Conservation (phyloP, 1,140 invertebrate species). For the Brachionus angularis region DNA sequence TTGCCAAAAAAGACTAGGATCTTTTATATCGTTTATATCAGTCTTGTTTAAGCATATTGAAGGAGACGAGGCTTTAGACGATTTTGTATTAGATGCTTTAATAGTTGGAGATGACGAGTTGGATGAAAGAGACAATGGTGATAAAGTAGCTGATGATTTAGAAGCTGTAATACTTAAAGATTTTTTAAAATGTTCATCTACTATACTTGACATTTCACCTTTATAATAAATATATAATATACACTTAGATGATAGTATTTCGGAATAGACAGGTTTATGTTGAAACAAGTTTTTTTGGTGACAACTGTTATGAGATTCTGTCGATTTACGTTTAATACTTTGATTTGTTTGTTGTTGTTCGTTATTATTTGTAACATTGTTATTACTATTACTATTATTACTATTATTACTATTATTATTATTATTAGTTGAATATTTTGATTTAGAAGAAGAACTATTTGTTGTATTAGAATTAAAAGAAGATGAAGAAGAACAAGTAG, state of each 20-base stretch:
- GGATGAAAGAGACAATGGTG: conserved; percentile 26
- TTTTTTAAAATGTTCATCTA: conserved; percentile 43
- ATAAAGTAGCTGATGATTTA: conserved; percentile 22
- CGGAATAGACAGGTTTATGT: conserved; percentile 35
- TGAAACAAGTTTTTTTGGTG: conserved; percentile 4
- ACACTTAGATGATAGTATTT: conserved; percentile 36
- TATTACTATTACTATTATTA: no score
- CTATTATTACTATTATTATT: no score
- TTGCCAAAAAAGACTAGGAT: no score
- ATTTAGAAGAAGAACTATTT: no score
- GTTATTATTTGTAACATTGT: no score
- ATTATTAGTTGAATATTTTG: no score
- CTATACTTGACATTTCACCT: conserved; percentile 22
- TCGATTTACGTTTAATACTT: conserved; percentile 31
- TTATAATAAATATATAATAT: conserved; percentile 42
- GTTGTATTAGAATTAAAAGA: no score
- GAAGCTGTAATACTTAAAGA: conserved; percentile 1
- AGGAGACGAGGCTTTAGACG: no score
- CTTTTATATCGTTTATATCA: not conserved
- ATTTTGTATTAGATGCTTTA: not conserved
- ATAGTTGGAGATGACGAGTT: conserved; percentile 10
- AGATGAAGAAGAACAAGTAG: not conserved
- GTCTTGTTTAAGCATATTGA: not conserved
- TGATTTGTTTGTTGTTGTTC: conserved; percentile 6
- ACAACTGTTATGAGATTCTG: conserved; percentile 18